phyloP scores from a whole-genome alignment of 1,140 invertebrate species.

The Drosophila ironensis region DNA sequence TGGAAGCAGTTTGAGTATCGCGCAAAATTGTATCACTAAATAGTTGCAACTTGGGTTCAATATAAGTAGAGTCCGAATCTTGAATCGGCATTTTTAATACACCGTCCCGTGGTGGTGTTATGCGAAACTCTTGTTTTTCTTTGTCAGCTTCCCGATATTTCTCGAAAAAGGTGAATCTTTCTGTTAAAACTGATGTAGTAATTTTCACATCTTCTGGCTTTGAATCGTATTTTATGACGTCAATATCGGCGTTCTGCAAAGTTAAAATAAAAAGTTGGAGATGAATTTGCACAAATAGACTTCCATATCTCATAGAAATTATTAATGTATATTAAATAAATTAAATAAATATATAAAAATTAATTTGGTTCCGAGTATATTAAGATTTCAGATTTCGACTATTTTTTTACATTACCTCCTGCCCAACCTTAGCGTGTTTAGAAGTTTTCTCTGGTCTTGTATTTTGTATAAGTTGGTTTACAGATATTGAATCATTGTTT shows the following conservation, averaged over 20 bases:
- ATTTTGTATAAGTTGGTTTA: conserved; percentile 33
- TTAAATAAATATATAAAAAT: not conserved
- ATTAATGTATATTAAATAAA: too few relatives aligned
- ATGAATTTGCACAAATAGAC: too few relatives aligned
- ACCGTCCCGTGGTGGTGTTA: conserved; percentile 91
- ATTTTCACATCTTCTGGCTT: conserved; percentile 89
- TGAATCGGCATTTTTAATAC: conserved; percentile 84
- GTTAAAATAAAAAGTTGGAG: too few relatives aligned
- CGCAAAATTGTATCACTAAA: conserved; percentile 83
- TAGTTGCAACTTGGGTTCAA: not conserved
- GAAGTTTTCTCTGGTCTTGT: not conserved
- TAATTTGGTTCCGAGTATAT: too few relatives aligned
- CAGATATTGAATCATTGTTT: conserved; percentile 72
- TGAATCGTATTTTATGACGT: conserved; percentile 83
- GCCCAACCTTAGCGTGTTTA: not conserved
- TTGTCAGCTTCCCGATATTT: conserved; percentile 88
- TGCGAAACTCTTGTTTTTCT: conserved; percentile 89
- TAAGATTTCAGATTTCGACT: too few relatives aligned
- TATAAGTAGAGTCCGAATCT: conserved; percentile 14
- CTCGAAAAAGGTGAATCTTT: conserved; percentile 96
- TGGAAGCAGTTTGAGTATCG: conserved; percentile 89
- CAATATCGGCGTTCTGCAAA: conserved; percentile 12
- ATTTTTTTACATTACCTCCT: conserved; percentile 16
- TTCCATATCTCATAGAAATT: too few relatives aligned
- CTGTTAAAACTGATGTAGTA: conserved; percentile 90